phyloP scores from a whole-genome alignment of 2,888 invertebrate species.

The Acronicta aceris region DNA sequence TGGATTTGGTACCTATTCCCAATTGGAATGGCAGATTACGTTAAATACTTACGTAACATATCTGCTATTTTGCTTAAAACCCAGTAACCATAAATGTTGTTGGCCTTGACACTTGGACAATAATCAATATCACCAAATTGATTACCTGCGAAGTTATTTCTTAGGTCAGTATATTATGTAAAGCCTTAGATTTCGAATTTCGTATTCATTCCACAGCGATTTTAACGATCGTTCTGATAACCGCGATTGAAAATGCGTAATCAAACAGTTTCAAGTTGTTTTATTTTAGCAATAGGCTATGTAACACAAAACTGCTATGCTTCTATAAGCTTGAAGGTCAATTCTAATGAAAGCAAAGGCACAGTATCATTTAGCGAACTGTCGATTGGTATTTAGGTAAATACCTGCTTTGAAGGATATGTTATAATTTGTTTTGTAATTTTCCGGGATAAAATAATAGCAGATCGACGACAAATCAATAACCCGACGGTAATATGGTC shows the following conservation, averaged over 20 bases:
- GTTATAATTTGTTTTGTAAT: background rate
- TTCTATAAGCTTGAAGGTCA: conserved; percentile 10
- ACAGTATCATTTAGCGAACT: conserved; percentile 1
- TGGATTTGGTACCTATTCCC: conserved; percentile 4
- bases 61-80: conserved; percentile 22
- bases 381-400: conserved; percentile 11
- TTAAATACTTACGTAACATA: conserved; percentile 37
- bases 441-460: conserved; percentile 1
- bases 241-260: conserved; percentile 10
- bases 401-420: background rate
- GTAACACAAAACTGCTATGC: background rate
- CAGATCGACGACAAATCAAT: background rate
- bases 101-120: conserved; percentile 36
- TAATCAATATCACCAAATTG: conserved; percentile 7
- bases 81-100: conserved; percentile 10
- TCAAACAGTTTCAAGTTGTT: conserved; percentile 8
- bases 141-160: conserved; percentile 1
- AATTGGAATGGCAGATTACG: conserved; percentile 32
- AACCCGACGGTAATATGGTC: too few relatives aligned
- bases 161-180: conserved; percentile 12
- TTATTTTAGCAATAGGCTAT: background rate
- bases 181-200: conserved; percentile 16
- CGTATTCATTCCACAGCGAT: conserved; percentile 2
- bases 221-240: conserved; percentile 18
- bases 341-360: conserved; percentile 6